These are phyloP conservation scores for Eulacestoma nigropectus DNA, from an alignment of 2,113 vertebrate species.

Conservation along the genomic window DNA sequence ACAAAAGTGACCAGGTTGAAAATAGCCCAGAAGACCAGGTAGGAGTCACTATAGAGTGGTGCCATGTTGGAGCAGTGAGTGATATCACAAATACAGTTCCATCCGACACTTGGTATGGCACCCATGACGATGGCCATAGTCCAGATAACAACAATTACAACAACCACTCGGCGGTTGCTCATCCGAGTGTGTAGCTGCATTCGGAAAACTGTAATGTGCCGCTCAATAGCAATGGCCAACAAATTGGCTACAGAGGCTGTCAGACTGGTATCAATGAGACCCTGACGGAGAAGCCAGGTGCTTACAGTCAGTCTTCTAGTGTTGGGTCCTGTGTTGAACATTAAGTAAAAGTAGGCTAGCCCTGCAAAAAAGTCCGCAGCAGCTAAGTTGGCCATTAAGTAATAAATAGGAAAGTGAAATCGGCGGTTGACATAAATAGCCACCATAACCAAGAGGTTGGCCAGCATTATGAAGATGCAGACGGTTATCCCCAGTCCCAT, in stretches of 20 bases:
- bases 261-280: conserved; percentile 95
- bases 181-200: conserved; percentile 99
- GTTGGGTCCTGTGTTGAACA: conserved; percentile 99
- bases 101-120: conserved; percentile 94
- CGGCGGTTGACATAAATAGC: conserved; percentile 97
- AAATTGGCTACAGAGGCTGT: conserved; percentile 96
- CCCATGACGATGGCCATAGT: conserved; percentile 99
- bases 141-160: conserved; percentile 98
- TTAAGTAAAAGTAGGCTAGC: conserved; percentile 98
- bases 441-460: conserved; percentile 97
- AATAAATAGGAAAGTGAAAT: conserved; percentile 99
- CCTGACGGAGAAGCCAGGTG: conserved; percentile 96
- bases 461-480: conserved; percentile 99
- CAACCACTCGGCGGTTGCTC: conserved; percentile 95
- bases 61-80: conserved; percentile 95
- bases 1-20: conserved; percentile 98
- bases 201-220: conserved; percentile 97
- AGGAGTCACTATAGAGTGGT: conserved; percentile 96
- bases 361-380: conserved; percentile 98
- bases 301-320: conserved; percentile 92
- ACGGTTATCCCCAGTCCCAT: conserved; percentile 98
- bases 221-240: conserved; percentile 94
- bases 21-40: conserved; percentile 96
- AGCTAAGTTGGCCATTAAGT: conserved; percentile 98
- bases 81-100: conserved; percentile 97